Conservation (phyloP, 1,140 invertebrate genomes). For the Drosophila ficusphila region DNA sequence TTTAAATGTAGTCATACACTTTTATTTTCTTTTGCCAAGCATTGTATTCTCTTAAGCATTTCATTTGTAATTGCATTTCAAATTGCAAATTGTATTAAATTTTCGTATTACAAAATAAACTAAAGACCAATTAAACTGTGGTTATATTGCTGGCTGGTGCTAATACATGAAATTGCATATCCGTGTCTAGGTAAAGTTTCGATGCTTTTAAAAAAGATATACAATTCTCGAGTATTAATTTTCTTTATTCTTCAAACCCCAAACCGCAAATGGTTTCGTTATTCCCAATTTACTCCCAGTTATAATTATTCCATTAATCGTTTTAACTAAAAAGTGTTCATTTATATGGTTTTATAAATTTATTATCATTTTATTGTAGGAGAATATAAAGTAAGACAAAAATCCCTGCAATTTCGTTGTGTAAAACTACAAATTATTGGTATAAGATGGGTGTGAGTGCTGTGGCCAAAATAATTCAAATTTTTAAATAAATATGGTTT, state of each 20-base stretch:
- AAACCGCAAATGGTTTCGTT: not conserved
- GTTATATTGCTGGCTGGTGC: not conserved
- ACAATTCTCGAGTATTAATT: too few relatives aligned
- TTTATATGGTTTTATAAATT: conserved; percentile 41
- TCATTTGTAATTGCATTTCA: conserved; percentile 43
- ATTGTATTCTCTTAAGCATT: conserved; percentile 39
- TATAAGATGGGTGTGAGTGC: conserved; percentile 38
- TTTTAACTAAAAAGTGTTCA: conserved; percentile 8
- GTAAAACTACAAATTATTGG: conserved; percentile 60
- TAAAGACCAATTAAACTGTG: conserved; percentile 21
- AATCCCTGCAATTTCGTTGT: conserved; percentile 75
- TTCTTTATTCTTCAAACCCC: too few relatives aligned
- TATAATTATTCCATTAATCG: not conserved
- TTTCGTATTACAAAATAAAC: conserved; percentile 66
- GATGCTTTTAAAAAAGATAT: too few relatives aligned
- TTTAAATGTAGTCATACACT: conserved; percentile 47
- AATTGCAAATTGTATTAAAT: conserved; percentile 67
- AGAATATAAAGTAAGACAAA: conserved; percentile 59
- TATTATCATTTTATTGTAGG: conserved; percentile 60
- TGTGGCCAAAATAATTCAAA: conserved; percentile 53
- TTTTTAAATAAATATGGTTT: conserved; percentile 44
- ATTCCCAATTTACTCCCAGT: not conserved
- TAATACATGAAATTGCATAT: not conserved
- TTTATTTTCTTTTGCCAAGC: conserved; percentile 39
- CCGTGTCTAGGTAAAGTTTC: too few relatives aligned